Evolutionary conservation across 1,140 invertebrate genomes (phyloP).

Genomic region (Parasteatoda tepidariorum): DNA sequence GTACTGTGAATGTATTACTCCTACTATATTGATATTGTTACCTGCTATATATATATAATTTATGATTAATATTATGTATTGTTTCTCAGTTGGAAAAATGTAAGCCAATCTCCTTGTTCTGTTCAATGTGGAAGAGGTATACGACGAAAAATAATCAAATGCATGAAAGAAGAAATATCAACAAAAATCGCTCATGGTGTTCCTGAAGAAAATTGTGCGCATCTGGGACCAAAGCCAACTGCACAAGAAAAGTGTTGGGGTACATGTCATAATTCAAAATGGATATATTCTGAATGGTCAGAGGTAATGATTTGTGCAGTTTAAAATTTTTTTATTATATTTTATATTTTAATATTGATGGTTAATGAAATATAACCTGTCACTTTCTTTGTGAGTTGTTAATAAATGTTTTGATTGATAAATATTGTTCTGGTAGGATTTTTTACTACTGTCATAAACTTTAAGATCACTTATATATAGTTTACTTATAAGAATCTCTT

Average conservation of each 20-base stretch:
- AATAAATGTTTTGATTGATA: too few species aligned
- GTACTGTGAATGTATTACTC: too few species aligned
- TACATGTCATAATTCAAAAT: constrained; percentile 76
- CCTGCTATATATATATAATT: too few species aligned
- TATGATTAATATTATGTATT: background rate
- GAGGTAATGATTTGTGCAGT: constrained; percentile 67
- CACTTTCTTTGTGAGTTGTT: too few species aligned
- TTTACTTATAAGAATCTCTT: too few species aligned
- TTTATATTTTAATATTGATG: too few species aligned
- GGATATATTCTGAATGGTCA: constrained; percentile 81
- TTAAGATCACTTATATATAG: too few species aligned
- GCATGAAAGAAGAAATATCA: constrained; percentile 67
- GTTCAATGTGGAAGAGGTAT: constrained; percentile 77
- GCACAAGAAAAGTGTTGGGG: constrained; percentile 75
- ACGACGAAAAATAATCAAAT: constrained; percentile 72
- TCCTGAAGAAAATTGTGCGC: constrained; percentile 70
- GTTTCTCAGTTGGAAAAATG: constrained; percentile 47
- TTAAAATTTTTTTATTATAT: too few species aligned
- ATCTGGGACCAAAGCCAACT: constrained; percentile 71
- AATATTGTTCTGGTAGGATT: too few species aligned
- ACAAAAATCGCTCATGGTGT: constrained; percentile 55
- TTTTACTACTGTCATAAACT: too few species aligned
- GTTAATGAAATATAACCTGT: too few species aligned
- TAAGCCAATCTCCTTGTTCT: constrained; percentile 74
- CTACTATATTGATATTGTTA: too few species aligned